These are phyloP conservation scores for Clarias laeviceps DNA, from an alignment of 2,797 vertebrate species.

Conservation along the genomic window DNA sequence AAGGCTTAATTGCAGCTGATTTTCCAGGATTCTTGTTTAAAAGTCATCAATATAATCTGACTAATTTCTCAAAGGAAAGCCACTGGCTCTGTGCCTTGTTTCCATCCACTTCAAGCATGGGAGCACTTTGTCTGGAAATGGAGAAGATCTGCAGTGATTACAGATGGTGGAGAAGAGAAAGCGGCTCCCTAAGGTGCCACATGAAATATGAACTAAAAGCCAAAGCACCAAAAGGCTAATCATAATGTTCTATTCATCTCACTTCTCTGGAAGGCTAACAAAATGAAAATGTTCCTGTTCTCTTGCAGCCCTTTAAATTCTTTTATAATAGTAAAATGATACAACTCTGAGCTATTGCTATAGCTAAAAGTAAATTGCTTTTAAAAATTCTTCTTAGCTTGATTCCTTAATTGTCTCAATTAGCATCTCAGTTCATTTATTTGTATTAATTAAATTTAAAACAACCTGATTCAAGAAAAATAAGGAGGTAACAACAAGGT, in stretches of 20 bases:
- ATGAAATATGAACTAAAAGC: conserved; percentile 32
- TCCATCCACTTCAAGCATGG: conserved; percentile 24
- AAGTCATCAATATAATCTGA: conserved; percentile 6
- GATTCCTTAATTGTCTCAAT: not conserved
- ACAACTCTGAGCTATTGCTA: not conserved
- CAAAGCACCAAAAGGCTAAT: conserved; percentile 27
- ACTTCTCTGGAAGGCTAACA: not conserved
- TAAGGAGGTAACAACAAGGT: not conserved
- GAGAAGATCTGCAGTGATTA: conserved; percentile 34
- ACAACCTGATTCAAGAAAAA: not conserved
- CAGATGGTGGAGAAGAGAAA: conserved; percentile 21
- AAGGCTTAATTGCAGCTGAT: conserved; percentile 22
- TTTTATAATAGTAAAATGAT: not conserved
- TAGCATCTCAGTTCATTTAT: not conserved
- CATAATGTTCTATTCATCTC: not conserved
- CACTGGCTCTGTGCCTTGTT: conserved; percentile 19
- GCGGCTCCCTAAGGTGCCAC: conserved; percentile 24
- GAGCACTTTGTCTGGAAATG: conserved; percentile 16
- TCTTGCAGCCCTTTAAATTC: conserved; percentile 4
- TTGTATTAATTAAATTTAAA: not conserved
- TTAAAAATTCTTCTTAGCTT: not conserved
- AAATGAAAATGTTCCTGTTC: conserved; percentile 10
- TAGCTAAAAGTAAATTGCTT: not conserved
- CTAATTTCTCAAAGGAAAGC: conserved; percentile 41
- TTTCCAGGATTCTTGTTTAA: conserved; percentile 21